Evolutionary conservation across 2,888 invertebrate genomes (phyloP).

Genomic region (Alsophila aescularia): DNA sequence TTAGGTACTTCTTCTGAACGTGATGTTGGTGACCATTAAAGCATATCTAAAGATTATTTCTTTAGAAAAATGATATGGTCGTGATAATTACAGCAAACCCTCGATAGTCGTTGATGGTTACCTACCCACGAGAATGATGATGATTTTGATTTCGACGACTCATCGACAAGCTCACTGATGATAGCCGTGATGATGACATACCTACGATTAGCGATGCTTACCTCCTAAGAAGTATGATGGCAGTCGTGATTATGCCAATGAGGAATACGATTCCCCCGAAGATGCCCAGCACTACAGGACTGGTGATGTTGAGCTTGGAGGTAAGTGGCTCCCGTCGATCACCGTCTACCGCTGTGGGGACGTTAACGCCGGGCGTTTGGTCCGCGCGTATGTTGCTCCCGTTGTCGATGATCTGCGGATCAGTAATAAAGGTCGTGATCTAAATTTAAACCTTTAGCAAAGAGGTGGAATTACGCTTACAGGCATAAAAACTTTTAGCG

Average conservation of each 20-base stretch:
- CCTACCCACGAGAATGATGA: slow-evolving; percentile 95
- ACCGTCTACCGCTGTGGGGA: slow-evolving; percentile 87
- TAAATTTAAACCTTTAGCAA: too few relatives aligned
- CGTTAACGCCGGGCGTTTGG: slow-evolving; percentile 87
- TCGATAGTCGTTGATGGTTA: slow-evolving; percentile 52
- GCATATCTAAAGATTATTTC: too few relatives aligned
- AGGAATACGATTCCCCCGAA: slow-evolving; percentile 96
- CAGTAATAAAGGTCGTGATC: too few relatives aligned
- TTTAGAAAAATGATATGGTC: too few relatives aligned
- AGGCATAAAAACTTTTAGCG: too few relatives aligned
- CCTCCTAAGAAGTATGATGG: slow-evolving; percentile 95
- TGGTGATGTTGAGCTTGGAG: slow-evolving; percentile 92
- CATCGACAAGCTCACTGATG: too few relatives aligned
- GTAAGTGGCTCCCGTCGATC: slow-evolving; percentile 83
- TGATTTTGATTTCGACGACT: slow-evolving; percentile 93
- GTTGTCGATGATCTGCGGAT: slow-evolving; percentile 69
- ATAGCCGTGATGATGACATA: too few relatives aligned
- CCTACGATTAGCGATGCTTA: slow-evolving; percentile 58
- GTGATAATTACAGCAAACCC: too few relatives aligned
- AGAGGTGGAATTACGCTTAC: too few relatives aligned
- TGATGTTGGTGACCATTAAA: too few relatives aligned
- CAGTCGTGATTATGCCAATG: slow-evolving; percentile 94
- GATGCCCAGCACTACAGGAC: slow-evolving; percentile 94
- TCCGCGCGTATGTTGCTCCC: slow-evolving; percentile 86
- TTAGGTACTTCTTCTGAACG: too few relatives aligned